Evolutionary conservation across 2,113 vertebrate genomes (phyloP).

Genomic region (Dipodomys merriami): DNA sequence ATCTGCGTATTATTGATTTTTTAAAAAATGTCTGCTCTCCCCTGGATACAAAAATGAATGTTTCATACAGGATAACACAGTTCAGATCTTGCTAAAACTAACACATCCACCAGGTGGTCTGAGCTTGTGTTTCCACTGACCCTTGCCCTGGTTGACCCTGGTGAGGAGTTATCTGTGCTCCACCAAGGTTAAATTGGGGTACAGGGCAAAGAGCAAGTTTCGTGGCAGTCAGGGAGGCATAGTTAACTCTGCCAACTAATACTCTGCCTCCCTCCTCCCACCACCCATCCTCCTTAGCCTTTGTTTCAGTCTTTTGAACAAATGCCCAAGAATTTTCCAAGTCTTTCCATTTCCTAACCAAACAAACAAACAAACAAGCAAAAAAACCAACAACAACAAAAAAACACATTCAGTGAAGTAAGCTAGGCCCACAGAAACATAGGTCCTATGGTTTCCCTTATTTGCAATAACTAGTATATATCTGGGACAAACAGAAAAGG

Average conservation of each 20-base stretch:
- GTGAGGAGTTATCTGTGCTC: not conserved
- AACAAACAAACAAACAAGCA: too few relatives aligned
- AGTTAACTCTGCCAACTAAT: not conserved
- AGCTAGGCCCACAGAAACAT: too few relatives aligned
- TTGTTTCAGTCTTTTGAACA: conserved; percentile 32
- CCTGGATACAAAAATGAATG: not conserved
- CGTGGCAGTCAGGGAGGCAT: not conserved
- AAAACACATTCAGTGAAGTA: too few relatives aligned
- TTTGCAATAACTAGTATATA: too few relatives aligned
- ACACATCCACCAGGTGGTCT: conserved; percentile 40
- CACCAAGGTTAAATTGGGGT: not conserved
- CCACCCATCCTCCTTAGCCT: conserved; percentile 1
- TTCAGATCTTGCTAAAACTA: conserved; percentile 66
- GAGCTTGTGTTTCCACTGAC: conserved; percentile 33
- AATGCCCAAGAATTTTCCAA: too few relatives aligned
- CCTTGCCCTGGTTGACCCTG: conserved; percentile 58
- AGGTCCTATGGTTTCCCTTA: too few relatives aligned
- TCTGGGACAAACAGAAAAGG: too few relatives aligned
- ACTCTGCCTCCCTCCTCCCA: not conserved
- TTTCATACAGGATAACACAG: conserved; percentile 1
- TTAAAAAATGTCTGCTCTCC: not conserved
- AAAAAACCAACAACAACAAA: too few relatives aligned
- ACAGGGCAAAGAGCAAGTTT: conserved; percentile 53
- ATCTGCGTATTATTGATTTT: conserved; percentile 29
- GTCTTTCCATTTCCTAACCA: too few relatives aligned